phyloP scores from a whole-genome alignment of 2,797 vertebrate species.

The Pteropus rufus region DNA sequence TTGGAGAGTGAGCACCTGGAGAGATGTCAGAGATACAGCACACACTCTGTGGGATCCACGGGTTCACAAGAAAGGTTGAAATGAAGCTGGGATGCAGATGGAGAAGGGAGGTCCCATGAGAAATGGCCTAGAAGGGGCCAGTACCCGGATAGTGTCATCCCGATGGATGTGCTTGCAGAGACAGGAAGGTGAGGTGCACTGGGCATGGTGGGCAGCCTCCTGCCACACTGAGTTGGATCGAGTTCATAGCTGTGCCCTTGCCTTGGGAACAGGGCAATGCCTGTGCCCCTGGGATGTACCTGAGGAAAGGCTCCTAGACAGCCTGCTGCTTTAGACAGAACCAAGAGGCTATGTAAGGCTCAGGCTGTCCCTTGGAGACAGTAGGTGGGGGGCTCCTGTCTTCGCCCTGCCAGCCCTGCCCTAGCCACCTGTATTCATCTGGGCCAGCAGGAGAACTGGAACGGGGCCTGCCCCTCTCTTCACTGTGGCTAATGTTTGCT shows the following conservation, averaged over 20 bases:
- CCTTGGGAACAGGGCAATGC: neutral
- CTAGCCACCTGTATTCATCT: neutral
- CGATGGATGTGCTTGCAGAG: neutral
- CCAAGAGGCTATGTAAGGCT: neutral
- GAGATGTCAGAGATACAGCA: neutral
- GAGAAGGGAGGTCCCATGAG: neutral
- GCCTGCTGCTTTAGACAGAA: neutral
- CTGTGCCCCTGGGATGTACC: neutral
- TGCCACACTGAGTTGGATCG: neutral
- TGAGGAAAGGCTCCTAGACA: neutral
- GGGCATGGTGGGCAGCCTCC: neutral
- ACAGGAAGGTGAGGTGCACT: neutral
- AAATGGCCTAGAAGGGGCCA: neutral
- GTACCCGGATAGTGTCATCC: neutral
- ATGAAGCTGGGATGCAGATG: neutral
- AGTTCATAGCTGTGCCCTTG: neutral
- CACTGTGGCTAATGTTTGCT: slow-evolving; percentile 75
- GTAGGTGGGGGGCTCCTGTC: neutral
- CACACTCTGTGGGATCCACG: neutral
- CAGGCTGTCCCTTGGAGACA: neutral
- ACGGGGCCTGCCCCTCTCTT: neutral
- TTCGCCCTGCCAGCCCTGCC: neutral
- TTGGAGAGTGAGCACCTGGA: neutral
- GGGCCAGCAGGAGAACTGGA: neutral
- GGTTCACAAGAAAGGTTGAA: neutral